phyloP scores from a whole-genome alignment of 1,140 invertebrate genomes.

The Adoxophyes honmai region DNA sequence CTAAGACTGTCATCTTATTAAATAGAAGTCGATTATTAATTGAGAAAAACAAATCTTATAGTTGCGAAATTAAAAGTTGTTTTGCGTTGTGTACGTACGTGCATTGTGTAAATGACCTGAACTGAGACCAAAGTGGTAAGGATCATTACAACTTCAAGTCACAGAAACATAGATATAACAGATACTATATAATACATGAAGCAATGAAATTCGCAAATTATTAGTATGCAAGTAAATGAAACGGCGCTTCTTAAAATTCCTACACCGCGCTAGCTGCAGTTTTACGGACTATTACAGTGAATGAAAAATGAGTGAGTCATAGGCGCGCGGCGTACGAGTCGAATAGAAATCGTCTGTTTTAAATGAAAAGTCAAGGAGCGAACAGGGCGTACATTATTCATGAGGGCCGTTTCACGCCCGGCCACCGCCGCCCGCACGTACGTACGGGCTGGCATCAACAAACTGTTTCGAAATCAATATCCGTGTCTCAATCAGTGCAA shows the following conservation, averaged over 20 bases:
- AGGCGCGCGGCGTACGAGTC: constrained; percentile 66
- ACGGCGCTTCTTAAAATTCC: constrained; percentile 61
- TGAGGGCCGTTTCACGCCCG: constrained; percentile 63
- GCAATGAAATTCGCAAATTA: constrained; percentile 13
- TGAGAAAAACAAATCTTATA: too few relatives aligned
- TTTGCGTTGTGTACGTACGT: too few relatives aligned
- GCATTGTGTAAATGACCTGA: too few relatives aligned
- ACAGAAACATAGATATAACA: too few relatives aligned
- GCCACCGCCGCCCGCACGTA: constrained; percentile 28
- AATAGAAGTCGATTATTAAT: too few relatives aligned
- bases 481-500: constrained; percentile 73
- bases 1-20: too few relatives aligned
- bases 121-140: too few relatives aligned
- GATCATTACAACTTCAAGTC: too few relatives aligned
- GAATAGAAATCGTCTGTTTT: constrained; percentile 76
- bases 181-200: too few relatives aligned
- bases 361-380: constrained; percentile 71
- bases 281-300: constrained; percentile 69
- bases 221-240: constrained; percentile 40
- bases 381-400: constrained; percentile 70
- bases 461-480: constrained; percentile 72
- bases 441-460: constrained; percentile 29
- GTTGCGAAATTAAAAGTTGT: too few relatives aligned
- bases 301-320: constrained; percentile 73
- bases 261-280: constrained; percentile 53